phyloP scores from a whole-genome alignment of 1,140 invertebrate species.

The Acyrthosiphon pisum region DNA sequence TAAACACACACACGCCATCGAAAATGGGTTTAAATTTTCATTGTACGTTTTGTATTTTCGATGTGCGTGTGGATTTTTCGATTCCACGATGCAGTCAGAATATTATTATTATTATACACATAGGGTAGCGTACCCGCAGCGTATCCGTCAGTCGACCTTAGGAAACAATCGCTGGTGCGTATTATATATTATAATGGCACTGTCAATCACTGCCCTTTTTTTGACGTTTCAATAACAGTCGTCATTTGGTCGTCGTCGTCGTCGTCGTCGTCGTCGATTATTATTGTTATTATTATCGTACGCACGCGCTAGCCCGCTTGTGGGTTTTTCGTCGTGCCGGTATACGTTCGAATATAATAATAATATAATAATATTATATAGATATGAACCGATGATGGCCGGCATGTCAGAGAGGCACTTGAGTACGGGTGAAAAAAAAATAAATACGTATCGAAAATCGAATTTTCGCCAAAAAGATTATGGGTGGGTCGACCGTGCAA shows the following conservation, averaged over 20 bases:
- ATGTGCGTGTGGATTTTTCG: not conserved
- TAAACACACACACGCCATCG: not conserved
- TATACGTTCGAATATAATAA: not conserved
- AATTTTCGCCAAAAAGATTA: conserved; percentile 22
- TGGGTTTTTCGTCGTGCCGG: not conserved
- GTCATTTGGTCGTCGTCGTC: conserved; percentile 3
- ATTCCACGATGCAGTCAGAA: not conserved
- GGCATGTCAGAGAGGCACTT: not conserved
- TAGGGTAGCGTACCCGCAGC: not conserved
- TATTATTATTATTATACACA: not conserved
- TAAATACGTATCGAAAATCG: not conserved
- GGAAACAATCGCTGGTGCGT: not conserved
- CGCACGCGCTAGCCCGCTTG: not conserved
- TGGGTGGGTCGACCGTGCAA: not conserved
- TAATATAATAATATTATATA: not conserved
- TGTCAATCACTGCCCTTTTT: conserved; percentile 43
- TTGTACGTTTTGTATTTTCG: too few relatives aligned
- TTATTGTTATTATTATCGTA: not conserved
- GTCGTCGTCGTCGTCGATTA: not conserved
- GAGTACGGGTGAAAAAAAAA: not conserved
- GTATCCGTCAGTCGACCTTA: not conserved
- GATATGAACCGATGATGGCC: not conserved
- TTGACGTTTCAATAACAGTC: conserved; percentile 46
- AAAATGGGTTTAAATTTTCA: not conserved
- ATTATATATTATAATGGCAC: conserved; percentile 5